Evolutionary conservation across 2,797 vertebrate genomes (phyloP).

Genomic region (Paguma larvata): DNA sequence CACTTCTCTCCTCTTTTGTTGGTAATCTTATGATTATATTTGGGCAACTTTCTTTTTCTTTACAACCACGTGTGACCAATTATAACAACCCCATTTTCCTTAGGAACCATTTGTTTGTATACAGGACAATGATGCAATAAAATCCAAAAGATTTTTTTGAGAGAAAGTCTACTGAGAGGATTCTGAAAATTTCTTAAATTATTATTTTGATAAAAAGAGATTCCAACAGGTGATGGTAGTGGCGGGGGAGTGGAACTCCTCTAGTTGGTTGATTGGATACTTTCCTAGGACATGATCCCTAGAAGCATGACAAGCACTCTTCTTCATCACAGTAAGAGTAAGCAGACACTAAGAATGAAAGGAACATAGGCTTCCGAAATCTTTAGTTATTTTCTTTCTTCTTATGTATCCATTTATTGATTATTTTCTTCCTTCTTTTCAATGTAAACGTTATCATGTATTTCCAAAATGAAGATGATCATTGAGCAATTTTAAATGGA

Average conservation of each 20-base stretch:
- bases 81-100: background rate
- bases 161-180: slow-evolving; percentile 9
- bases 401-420: background rate
- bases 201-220: background rate
- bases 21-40: background rate
- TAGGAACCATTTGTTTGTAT: slow-evolving; percentile 30
- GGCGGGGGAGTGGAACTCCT: background rate
- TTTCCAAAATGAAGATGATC: slow-evolving; percentile 18
- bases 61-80: background rate
- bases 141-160: background rate
- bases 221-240: background rate
- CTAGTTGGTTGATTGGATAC: background rate
- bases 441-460: background rate
- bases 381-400: background rate
- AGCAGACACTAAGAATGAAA: background rate
- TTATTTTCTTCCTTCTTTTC: background rate
- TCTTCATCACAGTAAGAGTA: background rate
- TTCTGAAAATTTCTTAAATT: background rate
- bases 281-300: background rate
- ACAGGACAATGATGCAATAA: background rate
- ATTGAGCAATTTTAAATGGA: background rate
- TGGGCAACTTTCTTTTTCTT: background rate
- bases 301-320: background rate
- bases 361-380: background rate
- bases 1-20: background rate